Conservation (phyloP, 2,113 vertebrate genomes). For the Chaetura pelagica region DNA sequence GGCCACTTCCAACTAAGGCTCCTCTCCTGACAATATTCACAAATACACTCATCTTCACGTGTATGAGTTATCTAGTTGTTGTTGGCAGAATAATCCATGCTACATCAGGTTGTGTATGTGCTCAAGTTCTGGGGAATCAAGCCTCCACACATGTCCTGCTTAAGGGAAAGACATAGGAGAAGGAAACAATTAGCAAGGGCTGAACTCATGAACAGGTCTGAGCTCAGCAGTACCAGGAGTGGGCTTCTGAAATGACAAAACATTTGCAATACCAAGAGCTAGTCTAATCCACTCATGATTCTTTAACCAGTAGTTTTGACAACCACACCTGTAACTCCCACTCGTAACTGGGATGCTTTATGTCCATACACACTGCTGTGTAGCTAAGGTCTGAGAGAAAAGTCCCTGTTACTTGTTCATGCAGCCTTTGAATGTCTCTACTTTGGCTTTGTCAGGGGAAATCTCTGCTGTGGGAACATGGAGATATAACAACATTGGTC, state of each 20-base stretch:
- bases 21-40: not conserved
- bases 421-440: not conserved
- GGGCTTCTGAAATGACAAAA: not conserved
- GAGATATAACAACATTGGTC: rapidly evolving
- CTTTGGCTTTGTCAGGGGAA: not conserved
- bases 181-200: not conserved
- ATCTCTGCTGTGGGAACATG: not conserved
- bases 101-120: not conserved
- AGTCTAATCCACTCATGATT: not conserved
- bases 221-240: not conserved
- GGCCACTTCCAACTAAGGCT: not conserved
- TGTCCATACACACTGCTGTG: not conserved
- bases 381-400: not conserved
- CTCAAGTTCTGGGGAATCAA: not conserved
- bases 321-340: not conserved
- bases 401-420: not conserved
- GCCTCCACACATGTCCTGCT: not conserved
- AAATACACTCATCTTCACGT: not conserved
- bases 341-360: not conserved
- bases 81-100: not conserved
- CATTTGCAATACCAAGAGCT: not conserved
- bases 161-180: not conserved
- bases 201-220: not conserved
- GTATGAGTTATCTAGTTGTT: not conserved
- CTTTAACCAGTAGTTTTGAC: not conserved